phyloP scores from a whole-genome alignment of 2,888 invertebrate genomes.

The Willowsia nigromaculata region DNA sequence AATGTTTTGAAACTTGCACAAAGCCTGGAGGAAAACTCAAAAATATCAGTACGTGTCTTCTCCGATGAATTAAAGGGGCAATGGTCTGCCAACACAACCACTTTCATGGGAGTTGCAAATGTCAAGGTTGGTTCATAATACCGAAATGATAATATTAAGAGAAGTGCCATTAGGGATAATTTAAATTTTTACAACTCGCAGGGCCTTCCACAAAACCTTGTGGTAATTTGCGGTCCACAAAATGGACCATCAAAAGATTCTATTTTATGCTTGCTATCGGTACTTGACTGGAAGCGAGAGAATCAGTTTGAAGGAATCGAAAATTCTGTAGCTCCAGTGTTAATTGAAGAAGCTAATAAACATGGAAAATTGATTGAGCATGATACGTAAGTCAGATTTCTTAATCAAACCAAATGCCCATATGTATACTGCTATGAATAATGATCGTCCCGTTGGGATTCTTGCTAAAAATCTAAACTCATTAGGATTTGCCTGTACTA shows the following conservation, averaged over 20 bases:
- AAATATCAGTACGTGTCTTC: slow-evolving; percentile 43
- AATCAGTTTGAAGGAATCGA: slow-evolving; percentile 74
- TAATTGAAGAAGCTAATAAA: slow-evolving; percentile 26
- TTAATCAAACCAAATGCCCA: too few species aligned
- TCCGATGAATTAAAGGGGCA: background rate
- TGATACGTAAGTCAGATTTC: too few species aligned
- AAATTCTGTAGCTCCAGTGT: slow-evolving; percentile 15
- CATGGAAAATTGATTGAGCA: slow-evolving; percentile 53
- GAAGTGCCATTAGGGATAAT: too few species aligned
- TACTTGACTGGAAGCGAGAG: slow-evolving; percentile 64
- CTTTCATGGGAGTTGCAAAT: slow-evolving; percentile 58
- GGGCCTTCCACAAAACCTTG: slow-evolving; percentile 71
- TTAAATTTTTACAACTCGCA: too few species aligned
- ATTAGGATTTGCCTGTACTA: slow-evolving; percentile 63
- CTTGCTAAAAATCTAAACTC: too few species aligned
- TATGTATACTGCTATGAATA: too few species aligned
- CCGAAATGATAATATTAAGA: too few species aligned
- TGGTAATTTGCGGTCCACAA: slow-evolving; percentile 45
- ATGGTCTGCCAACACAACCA: slow-evolving; percentile 42
- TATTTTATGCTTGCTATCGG: slow-evolving; percentile 13
- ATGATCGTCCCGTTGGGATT: too few species aligned
- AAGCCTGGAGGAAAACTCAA: background rate
- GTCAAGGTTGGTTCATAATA: too few species aligned
- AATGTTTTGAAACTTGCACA: slow-evolving; percentile 63
- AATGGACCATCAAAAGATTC: slow-evolving; percentile 43